These are phyloP conservation scores for Telmatherina bonti DNA, from an alignment of 2,797 vertebrate genomes.

Conservation along the genomic window DNA sequence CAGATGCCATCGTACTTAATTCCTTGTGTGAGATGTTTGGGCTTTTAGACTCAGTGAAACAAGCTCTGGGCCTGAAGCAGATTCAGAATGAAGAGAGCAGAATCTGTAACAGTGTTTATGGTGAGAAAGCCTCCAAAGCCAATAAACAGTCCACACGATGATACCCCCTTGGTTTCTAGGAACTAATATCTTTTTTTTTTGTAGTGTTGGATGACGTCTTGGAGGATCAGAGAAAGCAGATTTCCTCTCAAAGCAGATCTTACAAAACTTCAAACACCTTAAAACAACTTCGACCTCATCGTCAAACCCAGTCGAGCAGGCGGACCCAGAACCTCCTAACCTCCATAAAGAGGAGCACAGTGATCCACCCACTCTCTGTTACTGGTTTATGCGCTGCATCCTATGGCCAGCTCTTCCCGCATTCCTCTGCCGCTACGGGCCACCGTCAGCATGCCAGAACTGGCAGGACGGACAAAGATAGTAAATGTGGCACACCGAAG, in stretches of 20 bases:
- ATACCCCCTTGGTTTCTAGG: neutral
- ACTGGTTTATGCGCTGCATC: slow-evolving; percentile 84
- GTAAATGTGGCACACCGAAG: slow-evolving; percentile 76
- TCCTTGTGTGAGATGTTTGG: slow-evolving; percentile 93
- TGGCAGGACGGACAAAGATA: slow-evolving; percentile 79
- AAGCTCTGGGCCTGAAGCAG: slow-evolving; percentile 88
- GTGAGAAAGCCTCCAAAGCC: slow-evolving; percentile 68
- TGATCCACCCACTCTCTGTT: slow-evolving; percentile 85
- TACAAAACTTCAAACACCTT: slow-evolving; percentile 82
- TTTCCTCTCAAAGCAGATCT: slow-evolving; percentile 77
- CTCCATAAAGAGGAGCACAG: slow-evolving; percentile 78
- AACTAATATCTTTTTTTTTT: slow-evolving; percentile 23
- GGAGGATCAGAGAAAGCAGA: slow-evolving; percentile 86
- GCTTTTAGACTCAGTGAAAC: slow-evolving; percentile 91
- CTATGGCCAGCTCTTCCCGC: slow-evolving; percentile 83
- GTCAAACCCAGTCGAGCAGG: slow-evolving; percentile 80
- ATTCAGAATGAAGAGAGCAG: slow-evolving; percentile 85
- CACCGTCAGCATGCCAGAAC: slow-evolving; percentile 66
- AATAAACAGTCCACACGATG: neutral
- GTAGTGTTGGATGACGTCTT: slow-evolving; percentile 86
- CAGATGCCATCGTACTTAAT: slow-evolving; percentile 91
- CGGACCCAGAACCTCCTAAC: slow-evolving; percentile 81
- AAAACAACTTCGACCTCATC: slow-evolving; percentile 86
- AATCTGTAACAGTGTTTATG: slow-evolving; percentile 83
- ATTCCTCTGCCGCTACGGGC: slow-evolving; percentile 76